A percentile compares a stretch with the other conserved stretches of the same genome.
Conservation (phyloP, 2,888 invertebrate genomes). For the Polydesmus complanatus region DNA sequence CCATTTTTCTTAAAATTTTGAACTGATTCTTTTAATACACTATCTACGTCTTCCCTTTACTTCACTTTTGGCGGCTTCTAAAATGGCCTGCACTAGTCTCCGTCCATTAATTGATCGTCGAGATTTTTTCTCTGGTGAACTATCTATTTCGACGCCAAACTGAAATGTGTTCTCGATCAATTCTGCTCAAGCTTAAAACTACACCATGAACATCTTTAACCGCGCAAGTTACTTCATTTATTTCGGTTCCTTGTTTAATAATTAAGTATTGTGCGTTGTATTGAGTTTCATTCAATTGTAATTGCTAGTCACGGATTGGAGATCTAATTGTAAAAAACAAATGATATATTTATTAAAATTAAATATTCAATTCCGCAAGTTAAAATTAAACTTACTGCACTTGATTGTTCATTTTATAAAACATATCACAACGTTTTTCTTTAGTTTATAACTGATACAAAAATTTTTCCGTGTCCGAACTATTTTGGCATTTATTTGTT, state of each 20-base stretch:
- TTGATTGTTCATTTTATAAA: not conserved
- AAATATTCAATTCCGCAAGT: too few species aligned
- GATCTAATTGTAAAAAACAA: not conserved
- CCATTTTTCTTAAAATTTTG: not conserved
- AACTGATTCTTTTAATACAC: not conserved
- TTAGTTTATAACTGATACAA: too few species aligned
- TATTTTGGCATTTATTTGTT: too few species aligned
- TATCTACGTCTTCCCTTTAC: not conserved
- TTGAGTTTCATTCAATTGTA: slow-evolving; percentile 1
- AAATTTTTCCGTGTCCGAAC: too few species aligned
- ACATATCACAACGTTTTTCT: too few species aligned
- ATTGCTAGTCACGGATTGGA: not conserved
- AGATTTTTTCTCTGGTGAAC: not conserved
- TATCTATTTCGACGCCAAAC: not conserved
- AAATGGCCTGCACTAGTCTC: slow-evolving; percentile 7
- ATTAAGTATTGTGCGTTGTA: slow-evolving; percentile 39
- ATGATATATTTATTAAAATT: not conserved
- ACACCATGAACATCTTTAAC: not conserved
- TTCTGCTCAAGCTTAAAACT: not conserved
- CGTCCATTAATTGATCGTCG: not conserved
- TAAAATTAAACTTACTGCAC: slow-evolving; percentile 1
- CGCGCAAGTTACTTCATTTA: slow-evolving; percentile 50
- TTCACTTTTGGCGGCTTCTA: slow-evolving; percentile 2
- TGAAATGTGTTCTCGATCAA: not conserved
- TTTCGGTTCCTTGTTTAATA: slow-evolving; percentile 52